These are phyloP conservation scores for Melanostigma gelatinosum DNA, from an alignment of 2,113 vertebrate species.

Conservation along the genomic window DNA sequence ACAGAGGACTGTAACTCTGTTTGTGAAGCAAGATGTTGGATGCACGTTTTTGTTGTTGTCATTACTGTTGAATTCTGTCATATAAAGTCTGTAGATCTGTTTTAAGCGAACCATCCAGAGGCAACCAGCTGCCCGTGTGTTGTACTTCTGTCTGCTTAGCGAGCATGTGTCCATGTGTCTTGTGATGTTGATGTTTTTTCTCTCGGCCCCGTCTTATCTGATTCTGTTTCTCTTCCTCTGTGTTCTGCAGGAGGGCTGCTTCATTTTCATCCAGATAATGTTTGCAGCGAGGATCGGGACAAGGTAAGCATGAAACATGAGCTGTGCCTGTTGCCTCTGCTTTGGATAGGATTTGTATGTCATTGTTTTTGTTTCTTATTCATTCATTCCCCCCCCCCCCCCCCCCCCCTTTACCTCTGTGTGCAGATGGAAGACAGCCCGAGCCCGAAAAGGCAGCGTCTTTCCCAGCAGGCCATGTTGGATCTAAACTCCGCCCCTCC, in stretches of 20 bases:
- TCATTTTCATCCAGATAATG: constrained; percentile 80
- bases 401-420: constrained; percentile 10
- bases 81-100: constrained; percentile 6
- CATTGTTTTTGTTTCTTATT: constrained; percentile 30
- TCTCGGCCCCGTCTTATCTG: constrained; percentile 55
- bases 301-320: constrained; percentile 77
- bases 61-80: constrained; percentile 4
- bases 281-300: constrained; percentile 78
- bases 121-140: constrained; percentile 31
- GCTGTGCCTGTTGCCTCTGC: constrained; percentile 33
- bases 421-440: constrained; percentile 95
- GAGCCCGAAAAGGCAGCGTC: constrained; percentile 95
- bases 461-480: constrained; percentile 94
- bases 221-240: constrained; percentile 38
- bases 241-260: constrained; percentile 74
- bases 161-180: constrained; percentile 44
- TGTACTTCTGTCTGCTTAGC: constrained; percentile 44
- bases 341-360: constrained; percentile 54
- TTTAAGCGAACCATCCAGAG: constrained; percentile 24
- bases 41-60: background rate
- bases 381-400: background rate
- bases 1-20: constrained; percentile 24
- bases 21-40: constrained; percentile 19
- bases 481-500: constrained; percentile 90
- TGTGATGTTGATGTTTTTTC: constrained; percentile 62